phyloP scores from a whole-genome alignment of 2,113 vertebrate species.

The Micronycteris hirsuta region DNA sequence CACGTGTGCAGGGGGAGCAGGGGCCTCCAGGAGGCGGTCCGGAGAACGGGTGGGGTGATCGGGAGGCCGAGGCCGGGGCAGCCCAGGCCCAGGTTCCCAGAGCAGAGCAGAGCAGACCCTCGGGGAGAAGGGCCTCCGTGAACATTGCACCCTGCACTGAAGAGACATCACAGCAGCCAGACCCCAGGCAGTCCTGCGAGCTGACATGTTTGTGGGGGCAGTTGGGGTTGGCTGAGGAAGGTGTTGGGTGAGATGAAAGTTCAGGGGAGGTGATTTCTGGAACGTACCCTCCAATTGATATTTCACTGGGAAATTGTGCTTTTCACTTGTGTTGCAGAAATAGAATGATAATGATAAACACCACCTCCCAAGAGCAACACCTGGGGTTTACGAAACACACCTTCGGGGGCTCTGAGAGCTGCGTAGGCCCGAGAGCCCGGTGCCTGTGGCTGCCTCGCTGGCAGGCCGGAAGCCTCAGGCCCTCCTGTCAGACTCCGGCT shows the following conservation, averaged over 20 bases:
- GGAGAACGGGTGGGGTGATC: rapidly evolving
- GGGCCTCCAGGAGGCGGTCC: not conserved
- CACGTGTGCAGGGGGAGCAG: not conserved
- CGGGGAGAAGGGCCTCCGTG: not conserved
- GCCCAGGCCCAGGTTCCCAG: not conserved
- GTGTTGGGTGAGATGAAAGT: not conserved
- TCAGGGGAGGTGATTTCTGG: not conserved
- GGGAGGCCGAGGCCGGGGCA: rapidly evolving
- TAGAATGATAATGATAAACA: not conserved
- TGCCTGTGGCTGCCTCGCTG: not conserved
- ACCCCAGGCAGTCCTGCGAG: not conserved
- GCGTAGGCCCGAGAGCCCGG: not conserved
- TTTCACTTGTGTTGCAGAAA: not conserved
- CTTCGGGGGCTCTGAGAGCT: too few species aligned
- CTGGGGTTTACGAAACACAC: not conserved
- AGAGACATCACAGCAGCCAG: rapidly evolving
- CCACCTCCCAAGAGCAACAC: not conserved
- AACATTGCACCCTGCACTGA: not conserved
- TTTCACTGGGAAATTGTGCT: not conserved
- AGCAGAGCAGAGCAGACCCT: not conserved
- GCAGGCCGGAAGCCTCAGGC: not conserved
- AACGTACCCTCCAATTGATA: not conserved
- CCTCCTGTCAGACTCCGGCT: slow-evolving; percentile 21
- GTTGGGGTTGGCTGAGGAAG: not conserved
- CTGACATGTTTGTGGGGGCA: not conserved